Evolutionary conservation across 2,113 vertebrate genomes (phyloP), one percentile per base, ranked within the genome.

Genomic region (Toxotes chatareus): DNA sequence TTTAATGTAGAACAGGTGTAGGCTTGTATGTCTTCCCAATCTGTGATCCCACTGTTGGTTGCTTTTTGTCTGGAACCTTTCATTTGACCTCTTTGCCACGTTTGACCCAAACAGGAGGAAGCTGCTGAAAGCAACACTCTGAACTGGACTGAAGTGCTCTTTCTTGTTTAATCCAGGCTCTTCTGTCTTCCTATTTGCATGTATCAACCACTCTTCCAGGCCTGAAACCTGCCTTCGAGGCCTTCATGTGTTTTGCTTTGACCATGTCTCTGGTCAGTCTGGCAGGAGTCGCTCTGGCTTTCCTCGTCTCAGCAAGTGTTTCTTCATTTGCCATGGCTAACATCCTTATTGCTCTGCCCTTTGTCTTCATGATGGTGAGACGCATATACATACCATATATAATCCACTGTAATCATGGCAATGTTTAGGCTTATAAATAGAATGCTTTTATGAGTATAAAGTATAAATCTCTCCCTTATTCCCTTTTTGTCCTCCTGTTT

Each of bases 361-460:
- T 94, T 0, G 93, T 96, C 86, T 95, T 96, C 86, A 96, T 96
- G 96, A 96, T 96, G 96, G 95, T 95, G 80, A 91, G 94, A 75
- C 8, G 1, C 16, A 1, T 17, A 73, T n/a, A 62, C 17, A 56
- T 46, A 57, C 7, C 9, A 0, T 12, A 34, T 40, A n/a, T 34
- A 7, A 9, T 16, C 17, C 11, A 10, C 1, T 42, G 16, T 32
- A 44, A 46, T 23, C 2, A 16, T n/a, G 19, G 27, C 17, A 32
- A 14, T 17, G 13, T 40, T 59, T 62, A n/a, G 38, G 36, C 42
- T 31, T 11, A 53, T 19, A 34, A 60, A 42, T 64, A 9, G 2
- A 42, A 2, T 7, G 16, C 51, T n/a, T 27, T 17, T 55, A 32
- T 31, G 19, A 49, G 19, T 62, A 7, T 32, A 21, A 4, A 11